A percentile compares a stretch with the other conserved stretches of the same genome.
phyloP scores from a whole-genome alignment of 37 sponge, comb jelly and placozoan genomes.

The Bolinopsis microptera region DNA sequence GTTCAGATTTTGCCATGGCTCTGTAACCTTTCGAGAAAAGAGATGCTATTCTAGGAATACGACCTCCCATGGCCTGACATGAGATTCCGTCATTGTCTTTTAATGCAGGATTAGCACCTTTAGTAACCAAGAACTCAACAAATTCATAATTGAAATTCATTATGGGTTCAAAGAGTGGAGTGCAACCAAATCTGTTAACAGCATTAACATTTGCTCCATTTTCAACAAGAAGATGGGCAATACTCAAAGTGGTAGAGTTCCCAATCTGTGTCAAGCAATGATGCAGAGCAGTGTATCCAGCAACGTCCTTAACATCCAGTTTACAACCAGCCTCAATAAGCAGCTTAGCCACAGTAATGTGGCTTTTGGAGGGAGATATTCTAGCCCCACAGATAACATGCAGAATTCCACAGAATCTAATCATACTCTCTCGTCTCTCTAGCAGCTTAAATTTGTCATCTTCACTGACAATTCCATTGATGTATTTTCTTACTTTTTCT shows the following conservation, averaged over 20 bases:
- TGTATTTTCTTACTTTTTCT: background rate
- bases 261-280: slow-evolving; percentile 57
- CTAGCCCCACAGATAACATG: slow-evolving; percentile 47
- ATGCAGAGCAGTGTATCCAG: slow-evolving; percentile 39
- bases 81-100: slow-evolving; percentile 53
- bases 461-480: background rate
- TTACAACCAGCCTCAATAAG: background rate
- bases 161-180: slow-evolving; percentile 11
- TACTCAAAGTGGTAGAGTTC: background rate
- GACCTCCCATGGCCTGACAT: background rate
- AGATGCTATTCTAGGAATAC: background rate
- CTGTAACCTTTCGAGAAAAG: slow-evolving; percentile 44
- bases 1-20: slow-evolving; percentile 18
- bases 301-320: slow-evolving; percentile 37
- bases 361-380: background rate
- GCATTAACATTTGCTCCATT: slow-evolving; percentile 56
- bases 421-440: slow-evolving; percentile 47
- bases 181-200: slow-evolving; percentile 26
- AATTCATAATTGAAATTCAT: slow-evolving; percentile 26
- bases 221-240: background rate
- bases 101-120: slow-evolving; percentile 24
- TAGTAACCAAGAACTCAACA: background rate
- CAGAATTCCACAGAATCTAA: slow-evolving; percentile 47
- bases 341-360: background rate
- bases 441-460: background rate